Evolutionary conservation across 2,113 vertebrate genomes (phyloP).

Genomic region (Anolis carolinensis): DNA sequence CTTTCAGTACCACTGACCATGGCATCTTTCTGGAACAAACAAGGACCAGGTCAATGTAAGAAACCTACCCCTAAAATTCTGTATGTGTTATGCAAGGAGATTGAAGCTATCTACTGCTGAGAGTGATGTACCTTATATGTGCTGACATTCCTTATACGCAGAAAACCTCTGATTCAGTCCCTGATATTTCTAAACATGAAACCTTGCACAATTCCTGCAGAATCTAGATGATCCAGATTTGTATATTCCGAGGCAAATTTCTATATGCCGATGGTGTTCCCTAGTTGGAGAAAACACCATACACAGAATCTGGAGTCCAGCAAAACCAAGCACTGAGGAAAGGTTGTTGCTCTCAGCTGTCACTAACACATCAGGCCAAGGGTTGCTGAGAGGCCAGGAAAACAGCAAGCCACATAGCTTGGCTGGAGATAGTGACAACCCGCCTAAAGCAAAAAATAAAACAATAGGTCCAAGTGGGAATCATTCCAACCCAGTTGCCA

Average conservation of each 20-base stretch:
- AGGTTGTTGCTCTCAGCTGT: background rate
- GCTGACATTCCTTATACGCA: too few relatives aligned
- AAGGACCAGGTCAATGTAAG: background rate
- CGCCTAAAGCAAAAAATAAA: background rate
- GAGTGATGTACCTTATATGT: too few relatives aligned
- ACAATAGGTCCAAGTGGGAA: background rate
- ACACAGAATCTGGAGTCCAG: background rate
- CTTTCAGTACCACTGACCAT: too few relatives aligned
- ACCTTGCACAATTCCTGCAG: background rate
- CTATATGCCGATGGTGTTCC: background rate
- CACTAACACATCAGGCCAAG: background rate
- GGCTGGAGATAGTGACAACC: background rate
- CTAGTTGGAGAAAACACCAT: background rate
- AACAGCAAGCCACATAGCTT: rapidly evolving
- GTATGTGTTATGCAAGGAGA: background rate
- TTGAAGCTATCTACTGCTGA: background rate
- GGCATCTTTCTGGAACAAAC: background rate
- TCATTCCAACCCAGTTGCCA: background rate
- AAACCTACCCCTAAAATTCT: background rate
- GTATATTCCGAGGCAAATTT: background rate
- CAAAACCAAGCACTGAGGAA: background rate
- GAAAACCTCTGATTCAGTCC: background rate
- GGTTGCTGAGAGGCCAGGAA: background rate
- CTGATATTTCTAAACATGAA: background rate
- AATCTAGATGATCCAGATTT: background rate